Evolutionary conservation across 2,888 invertebrate species (phyloP), one percentile per base, ranked within the genome.

Genomic region (Meteorus cinctellus): DNA sequence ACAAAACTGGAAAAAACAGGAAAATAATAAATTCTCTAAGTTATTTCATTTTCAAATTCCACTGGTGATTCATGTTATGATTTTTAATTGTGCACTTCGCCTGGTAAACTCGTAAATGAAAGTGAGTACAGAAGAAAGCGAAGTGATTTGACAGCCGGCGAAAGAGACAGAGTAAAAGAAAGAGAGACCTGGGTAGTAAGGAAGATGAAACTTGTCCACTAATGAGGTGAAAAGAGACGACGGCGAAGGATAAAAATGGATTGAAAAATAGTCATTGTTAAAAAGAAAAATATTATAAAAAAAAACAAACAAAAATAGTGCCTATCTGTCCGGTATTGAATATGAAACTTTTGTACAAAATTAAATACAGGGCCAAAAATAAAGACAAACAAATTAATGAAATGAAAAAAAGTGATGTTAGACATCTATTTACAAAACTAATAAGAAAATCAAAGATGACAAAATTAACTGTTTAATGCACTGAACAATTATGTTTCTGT

Each of bases 281-380:
- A 71, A 36, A 73, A 79, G 70, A 74, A 45, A 77, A 70, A 78
- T 78, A 65, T 82, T 81, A 77, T 77, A 84, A 82, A 84, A 82
- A 78, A 34, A 34, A 34, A 34, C 24, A 8, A 34, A 80, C 78
- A 81, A 83, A 84, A 85, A 86, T 83, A 86, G 87, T 87, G 87
- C 87, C 87, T 87, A 86, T 82, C 84, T 83, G 84, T 83, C 83
- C 83, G 82, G 84, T 85, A 81, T 85, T 84, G 83, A 85, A 80
- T 78, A 81, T 76, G 79, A 79, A 86, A 86, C 84, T 79, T 81
- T 86, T 85, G 88, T 88, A 88, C 88, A 88, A 88, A 88, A 85
- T 88, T 86, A 77, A 86, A 86, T 86, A 86, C 87, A 88, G 88
- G 87, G 87, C 87, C 86, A 85, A 87, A 80, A 83, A 77, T 79